Evolutionary conservation across 2,113 vertebrate species (phyloP).

Genomic region (Sinocyclocheilus anophthalmus): DNA sequence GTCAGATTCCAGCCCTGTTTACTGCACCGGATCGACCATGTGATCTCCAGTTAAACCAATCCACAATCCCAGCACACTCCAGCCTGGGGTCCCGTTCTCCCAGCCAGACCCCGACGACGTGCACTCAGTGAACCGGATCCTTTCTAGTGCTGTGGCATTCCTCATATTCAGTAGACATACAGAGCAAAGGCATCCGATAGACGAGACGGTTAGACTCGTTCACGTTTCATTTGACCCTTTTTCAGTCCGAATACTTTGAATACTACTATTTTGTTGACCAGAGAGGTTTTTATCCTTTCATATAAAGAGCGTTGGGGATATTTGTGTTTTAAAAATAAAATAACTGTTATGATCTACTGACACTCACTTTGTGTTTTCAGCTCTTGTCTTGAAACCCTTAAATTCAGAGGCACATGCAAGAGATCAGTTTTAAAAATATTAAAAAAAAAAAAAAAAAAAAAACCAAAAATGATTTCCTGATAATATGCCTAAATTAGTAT

Average conservation of each 20-base stretch:
- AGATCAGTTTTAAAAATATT: slow-evolving; percentile 54
- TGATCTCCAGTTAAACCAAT: slow-evolving; percentile 31
- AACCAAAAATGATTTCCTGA: slow-evolving; percentile 41
- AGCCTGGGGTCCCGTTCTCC: neutral
- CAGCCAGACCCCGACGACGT: neutral
- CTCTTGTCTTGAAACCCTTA: slow-evolving; percentile 59
- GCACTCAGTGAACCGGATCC: slow-evolving; percentile 45
- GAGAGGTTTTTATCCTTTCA: slow-evolving; percentile 58
- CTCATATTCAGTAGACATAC: slow-evolving; percentile 42
- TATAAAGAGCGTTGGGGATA: slow-evolving; percentile 39
- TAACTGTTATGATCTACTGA: slow-evolving; percentile 73
- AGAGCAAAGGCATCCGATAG: slow-evolving; percentile 54
- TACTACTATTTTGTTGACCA: slow-evolving; percentile 63
- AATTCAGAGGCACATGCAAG: slow-evolving; percentile 53
- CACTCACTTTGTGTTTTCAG: slow-evolving; percentile 63
- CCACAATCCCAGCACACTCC: slow-evolving; percentile 10
- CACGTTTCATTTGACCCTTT: slow-evolving; percentile 65
- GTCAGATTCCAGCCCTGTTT: slow-evolving; percentile 44
- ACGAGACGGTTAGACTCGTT: slow-evolving; percentile 37
- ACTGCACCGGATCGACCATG: slow-evolving; percentile 14
- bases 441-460: too few relatives aligned
- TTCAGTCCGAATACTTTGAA: slow-evolving; percentile 65
- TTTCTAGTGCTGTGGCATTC: slow-evolving; percentile 35
- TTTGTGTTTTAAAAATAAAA: slow-evolving; percentile 54
- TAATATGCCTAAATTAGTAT: neutral